Percentiles rank a stretch among this genome's conserved stretches.
Conservation (phyloP, 2,113 vertebrate genomes). For the Strigops habroptila region DNA sequence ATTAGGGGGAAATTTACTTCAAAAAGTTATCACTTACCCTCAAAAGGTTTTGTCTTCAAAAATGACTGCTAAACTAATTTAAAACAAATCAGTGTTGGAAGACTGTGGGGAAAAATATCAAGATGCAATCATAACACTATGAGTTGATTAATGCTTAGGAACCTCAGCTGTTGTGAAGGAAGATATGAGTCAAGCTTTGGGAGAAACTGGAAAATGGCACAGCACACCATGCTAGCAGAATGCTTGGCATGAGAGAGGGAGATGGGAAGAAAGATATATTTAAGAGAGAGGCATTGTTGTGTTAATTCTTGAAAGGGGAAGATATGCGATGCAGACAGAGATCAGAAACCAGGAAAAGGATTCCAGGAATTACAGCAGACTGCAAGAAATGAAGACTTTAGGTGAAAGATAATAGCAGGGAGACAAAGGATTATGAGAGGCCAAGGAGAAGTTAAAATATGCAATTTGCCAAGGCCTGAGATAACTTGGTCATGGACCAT, state of each 20-base stretch:
- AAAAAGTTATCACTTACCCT: neutral
- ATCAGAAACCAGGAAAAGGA: slow-evolving; percentile 10
- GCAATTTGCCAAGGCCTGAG: neutral
- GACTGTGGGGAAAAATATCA: neutral
- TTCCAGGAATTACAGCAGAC: slow-evolving; percentile 20
- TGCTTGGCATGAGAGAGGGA: neutral
- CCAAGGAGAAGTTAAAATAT: neutral
- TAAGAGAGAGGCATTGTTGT: neutral
- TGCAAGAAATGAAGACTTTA: neutral
- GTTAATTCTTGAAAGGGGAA: neutral
- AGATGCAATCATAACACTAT: neutral
- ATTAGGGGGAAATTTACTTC: neutral
- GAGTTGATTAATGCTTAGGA: neutral
- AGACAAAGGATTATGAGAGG: neutral
- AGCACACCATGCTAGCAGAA: neutral
- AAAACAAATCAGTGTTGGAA: neutral
- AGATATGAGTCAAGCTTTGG: neutral
- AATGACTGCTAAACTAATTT: neutral
- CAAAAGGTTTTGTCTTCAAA: neutral
- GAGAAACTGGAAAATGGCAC: slow-evolving; percentile 26
- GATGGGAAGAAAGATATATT: neutral
- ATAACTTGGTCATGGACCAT: neutral
- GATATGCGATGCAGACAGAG: neutral
- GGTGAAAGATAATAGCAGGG: neutral
- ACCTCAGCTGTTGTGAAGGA: neutral